Conservation (phyloP, 2,888 invertebrate species). For the Torymus texanus region DNA sequence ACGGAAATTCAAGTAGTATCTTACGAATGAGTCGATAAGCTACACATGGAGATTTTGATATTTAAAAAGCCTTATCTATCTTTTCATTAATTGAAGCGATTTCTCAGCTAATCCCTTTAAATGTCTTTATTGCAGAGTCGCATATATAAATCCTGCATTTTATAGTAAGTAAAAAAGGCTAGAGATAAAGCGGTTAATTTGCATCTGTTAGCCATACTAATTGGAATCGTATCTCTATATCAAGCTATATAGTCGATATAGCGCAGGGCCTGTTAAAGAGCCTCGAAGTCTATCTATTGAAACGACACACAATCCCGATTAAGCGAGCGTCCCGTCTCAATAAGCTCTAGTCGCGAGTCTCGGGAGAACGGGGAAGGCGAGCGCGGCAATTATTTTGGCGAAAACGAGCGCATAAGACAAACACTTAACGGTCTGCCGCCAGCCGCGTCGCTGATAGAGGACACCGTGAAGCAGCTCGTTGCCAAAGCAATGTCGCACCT, state of each 20-base stretch:
- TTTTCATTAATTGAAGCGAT: neutral
- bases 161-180: neutral
- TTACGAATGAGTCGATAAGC: too few relatives aligned
- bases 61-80: too few relatives aligned
- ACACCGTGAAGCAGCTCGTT: neutral
- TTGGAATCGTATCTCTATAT: conserved; percentile 41
- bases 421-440: conserved; percentile 32
- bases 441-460: conserved; percentile 23
- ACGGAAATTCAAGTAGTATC: too few relatives aligned
- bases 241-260: neutral
- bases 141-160: conserved; percentile 16
- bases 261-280: neutral
- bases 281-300: conserved; percentile 38
- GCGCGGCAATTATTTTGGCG: conserved; percentile 38
- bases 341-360: conserved; percentile 1
- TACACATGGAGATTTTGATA: too few relatives aligned
- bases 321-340: conserved; percentile 25
- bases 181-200: conserved; percentile 28
- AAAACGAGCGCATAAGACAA: conserved; percentile 44
- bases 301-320: conserved; percentile 26
- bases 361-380: neutral
- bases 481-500: conserved; percentile 6
- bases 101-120: conserved; percentile 1
- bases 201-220: conserved; percentile 41
- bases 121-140: conserved; percentile 6